These are phyloP conservation scores for Perithous albicinctus DNA, from an alignment of 2,888 invertebrate genomes.

Conservation along the genomic window DNA sequence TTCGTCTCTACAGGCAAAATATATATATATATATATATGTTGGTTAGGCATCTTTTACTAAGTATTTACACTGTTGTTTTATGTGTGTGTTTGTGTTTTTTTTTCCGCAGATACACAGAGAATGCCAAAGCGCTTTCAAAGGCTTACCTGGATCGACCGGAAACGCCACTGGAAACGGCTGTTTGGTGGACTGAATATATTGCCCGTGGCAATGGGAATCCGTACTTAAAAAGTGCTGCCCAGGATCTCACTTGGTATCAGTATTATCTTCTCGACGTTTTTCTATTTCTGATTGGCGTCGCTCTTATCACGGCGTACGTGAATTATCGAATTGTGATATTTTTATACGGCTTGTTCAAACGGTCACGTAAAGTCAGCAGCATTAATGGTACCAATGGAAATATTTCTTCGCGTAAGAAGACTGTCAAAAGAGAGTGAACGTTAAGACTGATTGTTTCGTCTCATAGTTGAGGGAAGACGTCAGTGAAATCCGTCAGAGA, in stretches of 20 bases:
- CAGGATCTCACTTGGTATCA: conserved; percentile 73
- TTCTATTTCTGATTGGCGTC: conserved; percentile 50
- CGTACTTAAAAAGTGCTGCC: conserved; percentile 70
- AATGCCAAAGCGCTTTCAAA: conserved; percentile 70
- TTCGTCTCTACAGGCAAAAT: conserved; percentile 25
- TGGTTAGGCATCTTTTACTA: not conserved
- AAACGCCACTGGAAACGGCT: conserved; percentile 68
- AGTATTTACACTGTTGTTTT: conserved; percentile 13
- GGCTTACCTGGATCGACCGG: conserved; percentile 70
- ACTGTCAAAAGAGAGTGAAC: conserved; percentile 37
- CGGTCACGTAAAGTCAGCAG: not conserved
- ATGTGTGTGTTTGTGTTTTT: no score
- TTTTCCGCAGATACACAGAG: conserved; percentile 64
- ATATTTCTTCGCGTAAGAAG: conserved; percentile 14
- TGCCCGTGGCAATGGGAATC: conserved; percentile 70
- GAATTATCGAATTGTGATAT: conserved; percentile 62
- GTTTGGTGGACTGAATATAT: conserved; percentile 74
- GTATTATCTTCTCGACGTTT: conserved; percentile 73
- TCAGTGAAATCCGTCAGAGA: no score
- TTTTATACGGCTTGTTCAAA: conserved; percentile 29
- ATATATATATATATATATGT: no score
- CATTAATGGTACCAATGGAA: conserved; percentile 6
- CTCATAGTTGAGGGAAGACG: no score
- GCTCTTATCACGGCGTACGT: conserved; percentile 55
- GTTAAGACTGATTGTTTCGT: not conserved